phyloP scores from a whole-genome alignment of 2,888 invertebrate genomes.

The Cephus runcator region DNA sequence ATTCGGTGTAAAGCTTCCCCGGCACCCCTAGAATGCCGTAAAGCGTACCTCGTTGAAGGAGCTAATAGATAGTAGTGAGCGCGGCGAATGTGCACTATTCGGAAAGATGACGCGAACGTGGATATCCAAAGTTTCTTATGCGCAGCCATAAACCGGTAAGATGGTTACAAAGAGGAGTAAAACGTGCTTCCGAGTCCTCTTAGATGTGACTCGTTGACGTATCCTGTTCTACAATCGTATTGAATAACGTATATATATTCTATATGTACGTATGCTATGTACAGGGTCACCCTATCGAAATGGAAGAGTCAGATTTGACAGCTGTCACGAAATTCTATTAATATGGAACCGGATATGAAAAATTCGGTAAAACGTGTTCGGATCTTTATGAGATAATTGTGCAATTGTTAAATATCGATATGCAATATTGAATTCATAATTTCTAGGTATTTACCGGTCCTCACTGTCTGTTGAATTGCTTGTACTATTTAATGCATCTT shows the following conservation, averaged over 20 bases:
- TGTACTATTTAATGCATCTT: too few species aligned
- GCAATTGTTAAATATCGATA: too few species aligned
- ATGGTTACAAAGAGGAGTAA: constrained; percentile 33
- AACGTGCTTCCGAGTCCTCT: constrained; percentile 32
- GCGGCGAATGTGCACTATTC: constrained; percentile 29
- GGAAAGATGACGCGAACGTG: constrained; percentile 36
- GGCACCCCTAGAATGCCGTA: constrained; percentile 28
- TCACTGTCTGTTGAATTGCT: too few species aligned
- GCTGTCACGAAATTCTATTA: too few species aligned
- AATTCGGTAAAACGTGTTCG: too few species aligned
- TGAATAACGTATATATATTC: not conserved
- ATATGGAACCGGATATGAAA: too few species aligned
- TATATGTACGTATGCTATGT: too few species aligned
- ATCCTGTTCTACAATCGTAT: not conserved
- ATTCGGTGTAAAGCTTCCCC: not conserved
- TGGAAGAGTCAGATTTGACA: too few species aligned
- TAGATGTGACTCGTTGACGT: not conserved
- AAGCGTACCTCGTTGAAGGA: constrained; percentile 19
- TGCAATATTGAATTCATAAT: too few species aligned
- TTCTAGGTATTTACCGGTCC: too few species aligned
- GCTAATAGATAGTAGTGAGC: constrained; percentile 37
- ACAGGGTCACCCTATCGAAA: too few species aligned
- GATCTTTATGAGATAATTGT: too few species aligned
- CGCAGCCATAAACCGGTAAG: constrained; percentile 43
- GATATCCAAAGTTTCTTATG: constrained; percentile 36